A percentile compares a stretch with the other conserved stretches of the same genome.
phyloP scores from a whole-genome alignment of 2,797 vertebrate species.

The Podarcis siculus region DNA sequence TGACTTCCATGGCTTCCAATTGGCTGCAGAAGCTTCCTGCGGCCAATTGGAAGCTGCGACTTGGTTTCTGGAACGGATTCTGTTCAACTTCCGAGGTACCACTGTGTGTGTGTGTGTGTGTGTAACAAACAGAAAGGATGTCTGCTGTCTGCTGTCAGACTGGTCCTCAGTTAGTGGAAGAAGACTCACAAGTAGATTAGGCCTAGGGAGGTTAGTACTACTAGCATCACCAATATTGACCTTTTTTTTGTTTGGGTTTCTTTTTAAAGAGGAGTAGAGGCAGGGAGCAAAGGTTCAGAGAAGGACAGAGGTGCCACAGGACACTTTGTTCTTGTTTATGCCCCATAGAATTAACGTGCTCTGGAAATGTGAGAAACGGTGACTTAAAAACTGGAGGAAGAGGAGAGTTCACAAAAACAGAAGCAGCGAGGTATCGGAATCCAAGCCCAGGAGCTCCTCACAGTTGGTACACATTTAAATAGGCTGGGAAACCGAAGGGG shows the following conservation, averaged over 20 bases:
- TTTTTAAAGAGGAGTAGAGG: not conserved
- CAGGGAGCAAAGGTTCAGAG: not conserved
- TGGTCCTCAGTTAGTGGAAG: not conserved
- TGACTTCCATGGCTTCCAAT: no score
- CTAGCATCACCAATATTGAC: constrained; percentile 3
- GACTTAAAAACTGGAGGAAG: not conserved
- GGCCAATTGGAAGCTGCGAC: no score
- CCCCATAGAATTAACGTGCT: not conserved
- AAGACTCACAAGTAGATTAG: not conserved
- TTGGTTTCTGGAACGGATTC: no score
- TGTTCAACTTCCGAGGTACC: no score
- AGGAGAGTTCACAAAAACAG: not conserved
- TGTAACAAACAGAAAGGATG: constrained; percentile 9
- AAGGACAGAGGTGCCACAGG: not conserved
- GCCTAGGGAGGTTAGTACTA: not conserved
- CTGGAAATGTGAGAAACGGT: not conserved
- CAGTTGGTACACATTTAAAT: not conserved
- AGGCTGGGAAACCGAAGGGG: not conserved
- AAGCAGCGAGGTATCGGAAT: not conserved
- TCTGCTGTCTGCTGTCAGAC: constrained; percentile 41
- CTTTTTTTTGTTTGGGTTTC: not conserved
- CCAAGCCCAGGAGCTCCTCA: constrained; percentile 8
- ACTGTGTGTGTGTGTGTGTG: no score
- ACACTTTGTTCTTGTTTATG: not conserved
- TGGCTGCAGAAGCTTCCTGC: no score